phyloP scores from a whole-genome alignment of 2,113 vertebrate genomes.

The Dinomys branickii region DNA sequence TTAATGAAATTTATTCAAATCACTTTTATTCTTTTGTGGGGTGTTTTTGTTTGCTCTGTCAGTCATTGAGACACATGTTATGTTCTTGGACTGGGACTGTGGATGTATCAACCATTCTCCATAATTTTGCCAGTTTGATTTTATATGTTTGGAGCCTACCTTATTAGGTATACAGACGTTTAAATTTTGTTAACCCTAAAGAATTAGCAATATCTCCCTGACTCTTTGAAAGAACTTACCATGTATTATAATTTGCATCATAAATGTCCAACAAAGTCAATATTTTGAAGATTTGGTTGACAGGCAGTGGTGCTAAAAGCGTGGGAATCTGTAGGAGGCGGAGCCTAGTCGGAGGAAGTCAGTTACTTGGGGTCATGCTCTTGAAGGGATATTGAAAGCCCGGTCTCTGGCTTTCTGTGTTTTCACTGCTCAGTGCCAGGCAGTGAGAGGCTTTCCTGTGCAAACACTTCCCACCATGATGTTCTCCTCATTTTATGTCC shows the following conservation, averaged over 20 bases:
- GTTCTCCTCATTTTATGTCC: too few species aligned
- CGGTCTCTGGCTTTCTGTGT: neutral
- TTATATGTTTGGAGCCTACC: conserved; percentile 17
- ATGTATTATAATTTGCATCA: neutral
- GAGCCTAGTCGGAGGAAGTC: too few species aligned
- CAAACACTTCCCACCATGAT: neutral
- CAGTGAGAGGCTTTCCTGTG: too few species aligned
- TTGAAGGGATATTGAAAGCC: neutral
- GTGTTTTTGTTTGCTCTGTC: neutral
- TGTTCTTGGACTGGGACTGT: neutral
- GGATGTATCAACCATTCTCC: neutral
- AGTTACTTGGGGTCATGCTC: too few species aligned
- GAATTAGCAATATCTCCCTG: neutral
- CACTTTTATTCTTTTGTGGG: neutral
- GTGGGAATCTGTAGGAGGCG: neutral
- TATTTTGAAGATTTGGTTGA: too few species aligned
- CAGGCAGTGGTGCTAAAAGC: neutral
- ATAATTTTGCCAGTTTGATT: conserved; percentile 7
- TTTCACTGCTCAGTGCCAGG: neutral
- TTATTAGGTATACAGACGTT: neutral
- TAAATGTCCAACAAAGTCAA: neutral
- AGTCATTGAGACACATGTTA: neutral
- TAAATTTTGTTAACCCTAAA: conserved; percentile 38
- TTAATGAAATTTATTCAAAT: conserved; percentile 19
- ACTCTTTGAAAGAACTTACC: neutral